phyloP scores from a whole-genome alignment of 2,888 invertebrate species.

The Blastobasis lacticolella region DNA sequence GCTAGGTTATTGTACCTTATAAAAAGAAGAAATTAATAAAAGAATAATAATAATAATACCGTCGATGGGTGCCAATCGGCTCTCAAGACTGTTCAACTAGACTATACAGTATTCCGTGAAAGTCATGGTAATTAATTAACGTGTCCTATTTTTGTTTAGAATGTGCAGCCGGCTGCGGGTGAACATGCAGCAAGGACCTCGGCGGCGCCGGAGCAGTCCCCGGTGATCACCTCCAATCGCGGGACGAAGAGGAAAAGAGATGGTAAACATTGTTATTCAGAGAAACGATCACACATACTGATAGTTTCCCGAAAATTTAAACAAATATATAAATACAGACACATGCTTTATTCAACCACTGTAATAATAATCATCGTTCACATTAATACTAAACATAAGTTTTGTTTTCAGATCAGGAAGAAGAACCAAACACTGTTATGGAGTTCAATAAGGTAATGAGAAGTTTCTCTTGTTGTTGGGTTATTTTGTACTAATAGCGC shows the following conservation, averaged over 20 bases:
- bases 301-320: too few relatives aligned
- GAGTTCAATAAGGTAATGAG: constrained; percentile 45
- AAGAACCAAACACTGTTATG: constrained; percentile 32
- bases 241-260: constrained; percentile 34
- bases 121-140: not conserved
- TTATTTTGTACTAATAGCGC: too few relatives aligned
- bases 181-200: constrained; percentile 8
- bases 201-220: constrained; percentile 10
- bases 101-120: not conserved
- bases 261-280: constrained; percentile 19
- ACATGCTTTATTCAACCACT: not conserved
- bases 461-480: too few relatives aligned
- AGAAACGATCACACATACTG: too few relatives aligned
- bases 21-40: not conserved
- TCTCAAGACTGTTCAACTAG: not conserved
- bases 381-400: not conserved
- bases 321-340: not conserved
- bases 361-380: not conserved
- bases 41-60: not conserved
- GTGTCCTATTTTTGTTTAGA: constrained; percentile 3
- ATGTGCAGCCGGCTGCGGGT: constrained; percentile 9
- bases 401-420: constrained; percentile 26
- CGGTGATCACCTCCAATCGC: constrained; percentile 11
- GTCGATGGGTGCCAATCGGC: not conserved
- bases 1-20: not conserved